Conservation (phyloP, 2,888 invertebrate genomes). For the Sinelater perroti region DNA sequence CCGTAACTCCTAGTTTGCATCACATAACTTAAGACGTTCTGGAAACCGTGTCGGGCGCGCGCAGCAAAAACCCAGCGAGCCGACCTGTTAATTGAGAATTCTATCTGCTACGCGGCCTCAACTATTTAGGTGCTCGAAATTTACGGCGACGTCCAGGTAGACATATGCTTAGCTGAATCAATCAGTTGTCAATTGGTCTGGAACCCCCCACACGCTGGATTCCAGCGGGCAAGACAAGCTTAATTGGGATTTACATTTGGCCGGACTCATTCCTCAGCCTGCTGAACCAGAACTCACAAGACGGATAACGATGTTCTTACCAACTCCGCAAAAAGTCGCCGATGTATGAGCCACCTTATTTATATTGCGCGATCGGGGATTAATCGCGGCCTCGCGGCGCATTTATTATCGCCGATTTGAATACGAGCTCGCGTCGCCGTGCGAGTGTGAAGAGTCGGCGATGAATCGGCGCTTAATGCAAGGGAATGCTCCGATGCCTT, state of each 20-base stretch:
- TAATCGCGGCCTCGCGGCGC: no score
- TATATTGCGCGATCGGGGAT: background rate
- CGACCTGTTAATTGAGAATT: slow-evolving; percentile 38
- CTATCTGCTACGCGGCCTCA: slow-evolving; percentile 33
- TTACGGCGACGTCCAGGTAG: slow-evolving; percentile 53
- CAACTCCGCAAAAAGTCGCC: slow-evolving; percentile 4
- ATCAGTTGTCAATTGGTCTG: slow-evolving; percentile 58
- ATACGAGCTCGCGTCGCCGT: no score
- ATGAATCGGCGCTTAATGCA: no score
- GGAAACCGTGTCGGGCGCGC: no score
- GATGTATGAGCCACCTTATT: background rate
- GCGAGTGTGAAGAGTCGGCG: no score
- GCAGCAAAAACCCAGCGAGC: no score
- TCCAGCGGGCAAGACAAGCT: slow-evolving; percentile 56
- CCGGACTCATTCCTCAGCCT: slow-evolving; percentile 53
- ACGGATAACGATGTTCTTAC: slow-evolving; percentile 25
- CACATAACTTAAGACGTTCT: no score
- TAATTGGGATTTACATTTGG: slow-evolving; percentile 61
- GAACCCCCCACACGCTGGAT: slow-evolving; percentile 54
- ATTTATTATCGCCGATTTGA: no score
- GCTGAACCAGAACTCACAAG: slow-evolving; percentile 40
- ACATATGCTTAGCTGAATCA: slow-evolving; percentile 58
- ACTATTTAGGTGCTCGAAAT: slow-evolving; percentile 49
- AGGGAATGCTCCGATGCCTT: no score
- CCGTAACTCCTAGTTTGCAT: no score